phyloP scores from a whole-genome alignment of 2,113 vertebrate species.

The Pyxicephalus adspersus region DNA sequence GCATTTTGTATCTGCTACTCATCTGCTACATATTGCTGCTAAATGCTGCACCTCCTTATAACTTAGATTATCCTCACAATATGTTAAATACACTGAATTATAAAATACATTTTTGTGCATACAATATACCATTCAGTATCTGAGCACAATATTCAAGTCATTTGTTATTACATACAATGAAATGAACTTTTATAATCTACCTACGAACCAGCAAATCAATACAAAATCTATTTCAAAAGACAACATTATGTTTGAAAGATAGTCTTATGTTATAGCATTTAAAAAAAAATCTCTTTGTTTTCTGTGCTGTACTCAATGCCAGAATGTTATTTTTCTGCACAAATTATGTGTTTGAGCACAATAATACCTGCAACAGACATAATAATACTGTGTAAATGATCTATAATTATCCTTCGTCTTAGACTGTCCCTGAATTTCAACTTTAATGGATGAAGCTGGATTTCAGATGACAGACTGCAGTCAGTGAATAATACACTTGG shows the following conservation, averaged over 20 bases:
- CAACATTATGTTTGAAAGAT: neutral
- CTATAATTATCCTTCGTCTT: neutral
- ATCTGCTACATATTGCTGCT: no score
- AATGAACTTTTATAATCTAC: neutral
- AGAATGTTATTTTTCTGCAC: neutral
- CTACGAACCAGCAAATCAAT: neutral
- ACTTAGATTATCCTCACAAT: no score
- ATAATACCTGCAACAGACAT: slow-evolving; percentile 3
- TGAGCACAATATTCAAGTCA: no score
- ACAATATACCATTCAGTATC: no score
- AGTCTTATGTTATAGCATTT: neutral
- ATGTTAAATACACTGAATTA: no score
- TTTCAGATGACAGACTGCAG: neutral
- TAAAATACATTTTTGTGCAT: no score
- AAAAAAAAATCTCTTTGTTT: neutral
- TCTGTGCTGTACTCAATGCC: neutral
- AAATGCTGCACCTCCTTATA: no score
- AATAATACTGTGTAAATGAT: neutral
- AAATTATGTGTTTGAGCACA: neutral
- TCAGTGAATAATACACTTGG: slow-evolving; percentile 9
- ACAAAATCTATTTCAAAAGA: neutral
- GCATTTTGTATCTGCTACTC: no score
- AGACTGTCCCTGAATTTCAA: neutral
- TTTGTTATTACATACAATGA: neutral
- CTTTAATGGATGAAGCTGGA: neutral